Conservation (phyloP, 2,797 vertebrate species). For the Cryptoprocta ferox region DNA sequence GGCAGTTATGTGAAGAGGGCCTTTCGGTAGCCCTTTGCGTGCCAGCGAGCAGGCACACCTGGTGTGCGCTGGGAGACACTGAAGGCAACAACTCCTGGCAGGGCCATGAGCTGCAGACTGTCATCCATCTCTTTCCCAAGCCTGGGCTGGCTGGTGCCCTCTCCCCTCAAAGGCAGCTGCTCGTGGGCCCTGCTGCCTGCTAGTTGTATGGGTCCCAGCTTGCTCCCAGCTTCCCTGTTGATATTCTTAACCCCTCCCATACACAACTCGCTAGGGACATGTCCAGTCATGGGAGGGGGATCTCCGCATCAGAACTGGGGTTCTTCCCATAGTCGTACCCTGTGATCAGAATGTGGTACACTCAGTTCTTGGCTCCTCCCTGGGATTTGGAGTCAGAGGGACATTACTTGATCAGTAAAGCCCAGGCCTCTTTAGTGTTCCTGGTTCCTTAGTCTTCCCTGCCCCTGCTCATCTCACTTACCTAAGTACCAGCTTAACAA, state of each 20-base stretch:
- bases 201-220: background rate
- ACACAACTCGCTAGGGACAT: background rate
- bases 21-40: conserved; percentile 47
- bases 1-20: conserved; percentile 38
- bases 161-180: background rate
- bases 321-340: background rate
- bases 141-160: background rate
- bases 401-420: background rate
- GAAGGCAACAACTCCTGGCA: background rate
- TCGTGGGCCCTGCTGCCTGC: background rate
- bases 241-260: background rate
- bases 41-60: background rate
- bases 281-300: background rate
- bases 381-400: background rate
- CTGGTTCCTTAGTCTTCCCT: background rate
- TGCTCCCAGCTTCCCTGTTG: background rate
- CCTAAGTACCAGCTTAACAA: background rate
- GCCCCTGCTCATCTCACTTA: conserved; percentile 17
- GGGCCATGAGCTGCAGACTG: background rate
- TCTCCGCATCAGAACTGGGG: background rate
- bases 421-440: background rate
- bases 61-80: background rate
- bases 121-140: background rate
- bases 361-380: background rate
- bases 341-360: background rate